These are phyloP conservation scores for Malthinus flaveolus DNA, from an alignment of 2,888 invertebrate genomes.

Conservation along the genomic window DNA sequence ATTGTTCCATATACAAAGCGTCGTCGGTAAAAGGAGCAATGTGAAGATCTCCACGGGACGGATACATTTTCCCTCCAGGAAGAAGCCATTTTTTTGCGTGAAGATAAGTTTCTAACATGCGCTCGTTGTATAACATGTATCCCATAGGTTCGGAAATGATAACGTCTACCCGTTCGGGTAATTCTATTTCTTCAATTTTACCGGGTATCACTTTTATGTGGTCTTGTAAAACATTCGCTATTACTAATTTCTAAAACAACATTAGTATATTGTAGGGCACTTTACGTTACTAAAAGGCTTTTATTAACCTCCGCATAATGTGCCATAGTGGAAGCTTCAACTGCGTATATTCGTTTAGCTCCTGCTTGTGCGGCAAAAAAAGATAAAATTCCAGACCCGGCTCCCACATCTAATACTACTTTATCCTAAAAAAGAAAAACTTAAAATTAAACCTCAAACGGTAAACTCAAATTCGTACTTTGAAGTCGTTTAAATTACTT, in stretches of 20 bases:
- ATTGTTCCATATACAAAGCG: conserved; percentile 96
- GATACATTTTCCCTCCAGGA: conserved; percentile 95
- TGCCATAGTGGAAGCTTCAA: conserved; percentile 99
- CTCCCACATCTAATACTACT: conserved; percentile 96
- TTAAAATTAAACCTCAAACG: neutral
- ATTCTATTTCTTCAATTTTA: conserved; percentile 96
- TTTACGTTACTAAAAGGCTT: neutral
- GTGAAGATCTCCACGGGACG: conserved; percentile 93
- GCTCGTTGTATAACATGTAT: conserved; percentile 99
- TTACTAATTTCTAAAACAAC: conserved; percentile 70
- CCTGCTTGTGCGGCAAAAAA: conserved; percentile 99
- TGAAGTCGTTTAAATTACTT: conserved; percentile 90
- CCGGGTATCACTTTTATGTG: conserved; percentile 93
- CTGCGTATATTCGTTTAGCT: conserved; percentile 94
- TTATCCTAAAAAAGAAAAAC: conserved; percentile 61
- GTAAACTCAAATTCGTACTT: conserved; percentile 43
- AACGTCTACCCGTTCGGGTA: conserved; percentile 94
- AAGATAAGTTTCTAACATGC: conserved; percentile 98
- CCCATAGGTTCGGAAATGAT: conserved; percentile 99
- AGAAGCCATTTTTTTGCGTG: conserved; percentile 98
- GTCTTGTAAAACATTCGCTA: conserved; percentile 85
- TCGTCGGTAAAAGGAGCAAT: conserved; percentile 98
- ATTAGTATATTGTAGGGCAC: neutral
- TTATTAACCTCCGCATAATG: conserved; percentile 78
- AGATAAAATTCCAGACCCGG: conserved; percentile 96